Conservation (phyloP, 92 coral and sea anemone genomes). For the Anthopleura xanthogrammica region DNA sequence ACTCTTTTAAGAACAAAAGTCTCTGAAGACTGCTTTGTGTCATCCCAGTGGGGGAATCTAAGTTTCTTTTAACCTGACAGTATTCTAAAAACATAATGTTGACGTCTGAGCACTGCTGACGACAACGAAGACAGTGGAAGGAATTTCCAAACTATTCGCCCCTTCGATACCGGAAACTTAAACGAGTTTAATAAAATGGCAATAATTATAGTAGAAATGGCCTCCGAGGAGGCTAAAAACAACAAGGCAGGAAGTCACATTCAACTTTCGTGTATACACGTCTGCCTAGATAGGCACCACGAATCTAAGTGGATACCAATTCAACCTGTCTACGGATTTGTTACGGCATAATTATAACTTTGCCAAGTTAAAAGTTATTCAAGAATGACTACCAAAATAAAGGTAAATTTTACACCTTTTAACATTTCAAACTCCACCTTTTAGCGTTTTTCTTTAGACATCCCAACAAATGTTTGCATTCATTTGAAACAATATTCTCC, state of each 20-base stretch:
- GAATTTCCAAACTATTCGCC: background rate
- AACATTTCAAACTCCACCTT: background rate
- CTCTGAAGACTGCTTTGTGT: background rate
- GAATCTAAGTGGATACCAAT: background rate
- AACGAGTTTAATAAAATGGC: background rate
- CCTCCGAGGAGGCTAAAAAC: background rate
- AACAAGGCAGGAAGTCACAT: background rate
- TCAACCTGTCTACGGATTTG: constrained; percentile 19
- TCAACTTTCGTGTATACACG: background rate
- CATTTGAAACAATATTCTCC: background rate
- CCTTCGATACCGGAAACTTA: background rate
- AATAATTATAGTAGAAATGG: background rate
- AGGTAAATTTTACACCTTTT: background rate
- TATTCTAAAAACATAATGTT: background rate
- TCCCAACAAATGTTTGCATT: background rate
- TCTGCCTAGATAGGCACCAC: background rate
- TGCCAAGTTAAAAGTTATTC: background rate
- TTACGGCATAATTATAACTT: background rate
- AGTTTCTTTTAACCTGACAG: background rate
- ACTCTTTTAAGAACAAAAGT: background rate
- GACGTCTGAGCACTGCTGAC: background rate
- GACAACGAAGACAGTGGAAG: background rate
- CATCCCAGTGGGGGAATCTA: constrained; percentile 2
- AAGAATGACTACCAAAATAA: background rate
- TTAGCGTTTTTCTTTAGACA: background rate